Evolutionary conservation across 2,888 invertebrate species (phyloP).

Genomic region (Cephus spinipes): DNA sequence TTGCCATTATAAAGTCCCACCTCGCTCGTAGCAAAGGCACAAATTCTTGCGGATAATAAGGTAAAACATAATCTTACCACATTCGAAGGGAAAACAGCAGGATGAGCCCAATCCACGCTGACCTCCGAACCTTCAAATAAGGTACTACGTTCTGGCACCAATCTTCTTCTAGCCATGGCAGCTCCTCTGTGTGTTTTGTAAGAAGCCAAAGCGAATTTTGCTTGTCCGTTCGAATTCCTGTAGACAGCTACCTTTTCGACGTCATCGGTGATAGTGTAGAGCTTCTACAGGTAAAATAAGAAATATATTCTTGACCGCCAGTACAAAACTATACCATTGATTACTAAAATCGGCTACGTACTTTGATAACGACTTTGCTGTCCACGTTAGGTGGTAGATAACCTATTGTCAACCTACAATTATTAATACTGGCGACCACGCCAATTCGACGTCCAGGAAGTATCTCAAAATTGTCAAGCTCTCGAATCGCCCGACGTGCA

Average conservation of each 20-base stretch:
- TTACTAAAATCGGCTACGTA: constrained; percentile 17
- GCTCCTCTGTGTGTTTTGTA: constrained; percentile 79
- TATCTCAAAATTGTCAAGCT: constrained; percentile 79
- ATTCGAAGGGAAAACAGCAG: constrained; percentile 43
- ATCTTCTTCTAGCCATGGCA: constrained; percentile 69
- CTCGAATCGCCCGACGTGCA: constrained; percentile 74
- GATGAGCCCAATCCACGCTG: constrained; percentile 60
- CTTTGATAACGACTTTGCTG: constrained; percentile 38
- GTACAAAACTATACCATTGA: neutral
- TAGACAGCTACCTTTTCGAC: constrained; percentile 52
- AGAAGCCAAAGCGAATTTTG: constrained; percentile 78
- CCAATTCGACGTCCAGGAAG: constrained; percentile 75
- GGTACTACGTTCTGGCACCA: constrained; percentile 65
- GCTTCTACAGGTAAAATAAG: constrained; percentile 41
- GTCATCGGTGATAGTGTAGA: constrained; percentile 49
- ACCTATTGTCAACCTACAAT: constrained; percentile 78
- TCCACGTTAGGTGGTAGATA: constrained; percentile 43
- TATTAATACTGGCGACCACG: constrained; percentile 80
- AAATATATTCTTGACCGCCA: neutral
- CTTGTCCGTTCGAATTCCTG: constrained; percentile 38
- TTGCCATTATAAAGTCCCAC: neutral
- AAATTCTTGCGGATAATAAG: neutral
- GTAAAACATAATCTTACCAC: constrained; percentile 46
- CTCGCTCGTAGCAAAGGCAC: neutral
- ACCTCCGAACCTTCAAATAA: constrained; percentile 50